Evolutionary conservation across 2,888 invertebrate genomes (phyloP).

Genomic region (Arrhopalites spinosus): DNA sequence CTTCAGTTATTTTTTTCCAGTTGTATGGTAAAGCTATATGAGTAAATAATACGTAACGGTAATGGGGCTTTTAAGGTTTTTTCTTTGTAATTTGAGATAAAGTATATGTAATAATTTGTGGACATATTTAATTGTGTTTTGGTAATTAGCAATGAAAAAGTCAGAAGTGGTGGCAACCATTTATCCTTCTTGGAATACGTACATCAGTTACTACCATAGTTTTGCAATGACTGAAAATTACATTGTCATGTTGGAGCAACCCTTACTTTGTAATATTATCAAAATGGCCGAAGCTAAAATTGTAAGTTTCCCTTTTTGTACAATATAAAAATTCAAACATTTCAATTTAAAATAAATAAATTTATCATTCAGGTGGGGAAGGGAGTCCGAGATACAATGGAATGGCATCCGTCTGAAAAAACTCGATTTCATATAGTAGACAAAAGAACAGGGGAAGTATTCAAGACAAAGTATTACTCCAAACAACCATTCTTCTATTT

Average conservation of each 20-base stretch:
- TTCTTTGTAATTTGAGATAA: not conserved
- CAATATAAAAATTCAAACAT: no score
- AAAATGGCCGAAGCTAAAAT: slow-evolving; percentile 60
- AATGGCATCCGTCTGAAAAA: slow-evolving; percentile 61
- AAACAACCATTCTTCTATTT: slow-evolving; percentile 62
- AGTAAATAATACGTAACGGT: no score
- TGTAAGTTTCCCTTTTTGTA: no score
- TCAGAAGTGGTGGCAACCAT: slow-evolving; percentile 58
- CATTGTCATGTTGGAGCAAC: slow-evolving; percentile 62
- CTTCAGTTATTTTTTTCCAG: no score
- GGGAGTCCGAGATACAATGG: slow-evolving; percentile 60
- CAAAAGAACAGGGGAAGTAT: slow-evolving; percentile 60
- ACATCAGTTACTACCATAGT: slow-evolving; percentile 63
- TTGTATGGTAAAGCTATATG: no score
- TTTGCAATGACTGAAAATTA: slow-evolving; percentile 65
- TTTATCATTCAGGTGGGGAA: slow-evolving; percentile 58
- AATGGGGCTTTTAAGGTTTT: no score
- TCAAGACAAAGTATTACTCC: slow-evolving; percentile 59
- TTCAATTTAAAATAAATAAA: no score
- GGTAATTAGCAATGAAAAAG: slow-evolving; percentile 56
- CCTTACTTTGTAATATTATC: slow-evolving; percentile 61
- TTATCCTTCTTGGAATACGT: slow-evolving; percentile 59
- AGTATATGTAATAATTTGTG: not conserved
- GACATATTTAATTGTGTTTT: not conserved
- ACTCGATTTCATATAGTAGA: slow-evolving; percentile 60